phyloP scores from a whole-genome alignment of 2,797 vertebrate genomes.

The Gymnopithys bicolor region DNA sequence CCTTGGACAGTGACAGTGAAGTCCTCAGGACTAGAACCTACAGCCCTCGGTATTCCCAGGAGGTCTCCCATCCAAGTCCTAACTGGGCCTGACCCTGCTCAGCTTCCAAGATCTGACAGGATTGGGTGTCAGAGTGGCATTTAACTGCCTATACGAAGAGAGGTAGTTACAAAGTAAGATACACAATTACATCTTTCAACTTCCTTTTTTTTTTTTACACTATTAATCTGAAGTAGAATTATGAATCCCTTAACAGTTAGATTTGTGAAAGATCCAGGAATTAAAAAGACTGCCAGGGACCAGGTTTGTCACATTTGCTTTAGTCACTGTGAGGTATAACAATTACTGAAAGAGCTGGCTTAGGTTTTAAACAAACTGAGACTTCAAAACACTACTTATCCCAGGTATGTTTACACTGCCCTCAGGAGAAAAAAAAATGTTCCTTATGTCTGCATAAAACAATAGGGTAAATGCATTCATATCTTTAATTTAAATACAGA shows the following conservation, averaged over 20 bases:
- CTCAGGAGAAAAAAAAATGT: rapidly evolving
- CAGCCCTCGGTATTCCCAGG: too few species aligned
- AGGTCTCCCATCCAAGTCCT: too few species aligned
- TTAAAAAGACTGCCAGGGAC: background rate
- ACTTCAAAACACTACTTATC: background rate
- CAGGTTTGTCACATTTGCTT: background rate
- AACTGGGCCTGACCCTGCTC: too few species aligned
- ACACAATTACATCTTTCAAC: background rate
- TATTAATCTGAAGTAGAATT: background rate
- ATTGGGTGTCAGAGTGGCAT: too few species aligned
- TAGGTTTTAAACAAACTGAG: background rate
- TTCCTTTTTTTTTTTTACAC: background rate
- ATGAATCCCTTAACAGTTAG: background rate
- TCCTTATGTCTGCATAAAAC: background rate
- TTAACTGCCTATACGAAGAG: background rate
- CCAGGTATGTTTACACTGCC: background rate
- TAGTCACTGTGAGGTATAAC: background rate
- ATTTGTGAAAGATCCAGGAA: background rate
- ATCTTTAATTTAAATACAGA: background rate
- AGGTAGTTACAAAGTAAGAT: background rate
- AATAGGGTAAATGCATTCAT: background rate
- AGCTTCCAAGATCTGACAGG: too few species aligned
- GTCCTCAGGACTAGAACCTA: too few species aligned
- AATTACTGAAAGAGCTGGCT: background rate
- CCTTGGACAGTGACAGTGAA: too few species aligned